Conservation (phyloP, 2,113 vertebrate genomes). For the Xiphophorus hellerii region DNA sequence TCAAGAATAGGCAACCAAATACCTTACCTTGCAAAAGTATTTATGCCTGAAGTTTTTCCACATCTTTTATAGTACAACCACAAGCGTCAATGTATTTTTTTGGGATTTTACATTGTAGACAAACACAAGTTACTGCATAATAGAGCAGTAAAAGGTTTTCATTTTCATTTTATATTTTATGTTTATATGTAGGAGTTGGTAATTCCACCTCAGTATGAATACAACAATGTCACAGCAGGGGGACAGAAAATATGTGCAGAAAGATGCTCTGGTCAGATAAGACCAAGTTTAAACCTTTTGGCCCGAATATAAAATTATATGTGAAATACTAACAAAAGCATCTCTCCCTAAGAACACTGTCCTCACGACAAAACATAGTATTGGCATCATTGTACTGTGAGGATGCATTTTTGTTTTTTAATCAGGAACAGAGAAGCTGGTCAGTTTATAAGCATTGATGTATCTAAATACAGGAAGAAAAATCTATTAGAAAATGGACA, state of each 20-base stretch:
- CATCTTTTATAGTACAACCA: neutral
- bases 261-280: neutral
- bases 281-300: neutral
- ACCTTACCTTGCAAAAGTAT: no score
- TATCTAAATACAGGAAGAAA: neutral
- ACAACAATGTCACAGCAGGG: no score
- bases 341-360: neutral
- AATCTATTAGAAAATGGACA: neutral
- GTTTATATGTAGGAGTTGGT: no score
- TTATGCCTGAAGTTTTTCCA: neutral
- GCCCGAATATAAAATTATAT: neutral
- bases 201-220: no score
- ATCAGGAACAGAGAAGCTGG: neutral
- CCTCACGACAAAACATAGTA: neutral
- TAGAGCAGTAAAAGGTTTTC: no score
- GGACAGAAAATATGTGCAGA: no score
- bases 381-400: neutral
- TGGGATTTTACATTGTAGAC: neutral
- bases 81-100: neutral
- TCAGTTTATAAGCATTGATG: neutral
- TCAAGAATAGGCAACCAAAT: slow-evolving; percentile 12
- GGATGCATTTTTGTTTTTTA: neutral
- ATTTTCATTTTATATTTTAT: no score
- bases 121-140: no score
- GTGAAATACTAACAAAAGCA: no score